phyloP scores from a whole-genome alignment of 1,140 invertebrate genomes.

The Saccostrea cuccullata region DNA sequence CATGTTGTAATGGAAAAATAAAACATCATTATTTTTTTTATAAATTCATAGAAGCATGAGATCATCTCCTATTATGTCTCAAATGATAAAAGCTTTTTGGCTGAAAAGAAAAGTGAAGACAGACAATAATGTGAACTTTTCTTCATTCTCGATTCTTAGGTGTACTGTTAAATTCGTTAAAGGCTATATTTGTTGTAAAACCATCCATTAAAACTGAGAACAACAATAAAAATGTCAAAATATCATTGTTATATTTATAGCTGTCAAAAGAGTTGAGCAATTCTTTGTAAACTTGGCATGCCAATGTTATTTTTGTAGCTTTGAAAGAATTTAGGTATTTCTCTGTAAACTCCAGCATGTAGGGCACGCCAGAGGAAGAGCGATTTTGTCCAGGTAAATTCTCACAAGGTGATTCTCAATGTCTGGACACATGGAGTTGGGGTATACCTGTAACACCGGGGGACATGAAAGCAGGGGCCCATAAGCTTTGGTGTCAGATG shows the following conservation, averaged over 20 bases:
- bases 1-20: neutral
- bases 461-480: neutral
- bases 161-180: neutral
- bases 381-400: constrained; percentile 38
- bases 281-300: constrained; percentile 56
- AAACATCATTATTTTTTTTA: neutral
- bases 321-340: constrained; percentile 28
- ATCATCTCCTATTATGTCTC: neutral
- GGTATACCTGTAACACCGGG: neutral
- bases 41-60: neutral
- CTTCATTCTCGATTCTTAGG: constrained; percentile 8
- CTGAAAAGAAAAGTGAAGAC: neutral
- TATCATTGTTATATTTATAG: neutral
- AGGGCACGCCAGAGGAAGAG: constrained; percentile 52
- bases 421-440: constrained; percentile 53
- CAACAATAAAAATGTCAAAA: constrained; percentile 20
- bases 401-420: constrained; percentile 39
- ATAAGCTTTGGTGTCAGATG: constrained; percentile 14
- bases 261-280: neutral
- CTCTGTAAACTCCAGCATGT: constrained; percentile 57
- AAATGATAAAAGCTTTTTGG: neutral
- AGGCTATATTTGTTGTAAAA: constrained; percentile 31
- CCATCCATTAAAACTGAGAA: neutral
- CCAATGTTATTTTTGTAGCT: neutral
- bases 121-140: neutral